Base-by-base conservation (phyloP, 2,113 vertebrate species). In the Probosciger aterrimus region DNA sequence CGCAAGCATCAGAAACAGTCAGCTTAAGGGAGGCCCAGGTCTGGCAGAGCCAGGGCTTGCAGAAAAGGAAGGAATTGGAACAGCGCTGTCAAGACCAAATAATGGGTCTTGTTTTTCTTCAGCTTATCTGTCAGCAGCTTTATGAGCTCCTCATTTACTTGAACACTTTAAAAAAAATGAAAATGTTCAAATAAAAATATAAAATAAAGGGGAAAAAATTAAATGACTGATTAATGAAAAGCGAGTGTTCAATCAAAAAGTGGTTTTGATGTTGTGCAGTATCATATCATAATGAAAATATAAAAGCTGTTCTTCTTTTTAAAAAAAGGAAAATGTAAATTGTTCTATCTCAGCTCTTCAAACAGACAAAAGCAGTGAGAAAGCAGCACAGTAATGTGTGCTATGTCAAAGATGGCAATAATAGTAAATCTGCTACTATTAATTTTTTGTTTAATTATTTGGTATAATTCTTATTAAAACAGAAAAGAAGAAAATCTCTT, bases 21-120 rank as follows among this genome's bases (percentile, higher is more conserved):
- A 25, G 8, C 41, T 67, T 62, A 65, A 91, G 30, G 31, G 24
- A 86, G 3, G 24, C 4, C 9, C 10, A 77, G 19, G 27, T 63
- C 39, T 18, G 18, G 18, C 14, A 62, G 8, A 92, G 43, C 10
- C 33, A 52, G 31, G 17, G 11, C 6, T 47, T 64, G 43, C 25
- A 86, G 7, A 5, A 3, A 27, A 22, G 18, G 30, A 86, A 64
- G 20, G 14, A 91, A 62, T 2, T 27, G 43, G 13, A 71, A 68
- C 0, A 52, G 7, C 0, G 2, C 1, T 67, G 19, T 31, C 14
- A 60, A 49, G 22, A 63, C 20, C 10, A 60, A 53, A 10, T 31
- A 83, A 20, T 0, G 1, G n/a, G 59, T 41, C 24, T 55, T 53
- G 23, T 10, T 20, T 71, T 86, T 24, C 28, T 64, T 65, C 33